phyloP scores from a whole-genome alignment of 2,888 invertebrate genomes.

The Chaetoderma sp. region DNA sequence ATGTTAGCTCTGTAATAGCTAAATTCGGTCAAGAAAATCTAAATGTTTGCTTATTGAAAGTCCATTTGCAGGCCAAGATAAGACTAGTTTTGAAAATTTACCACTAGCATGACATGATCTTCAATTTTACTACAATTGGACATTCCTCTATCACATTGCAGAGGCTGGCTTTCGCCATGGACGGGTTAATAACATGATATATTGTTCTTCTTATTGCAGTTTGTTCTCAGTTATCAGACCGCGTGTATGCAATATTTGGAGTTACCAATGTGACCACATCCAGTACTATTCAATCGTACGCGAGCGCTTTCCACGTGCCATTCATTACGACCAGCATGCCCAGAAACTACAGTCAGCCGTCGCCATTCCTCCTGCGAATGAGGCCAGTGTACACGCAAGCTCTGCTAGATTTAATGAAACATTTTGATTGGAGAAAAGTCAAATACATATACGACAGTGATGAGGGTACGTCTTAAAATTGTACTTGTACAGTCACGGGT shows the following conservation, averaged over 20 bases:
- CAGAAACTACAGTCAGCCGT: conserved; percentile 36
- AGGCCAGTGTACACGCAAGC: conserved; percentile 41
- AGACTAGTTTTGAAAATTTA: no score
- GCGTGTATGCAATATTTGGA: conserved; percentile 50
- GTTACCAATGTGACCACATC: conserved; percentile 46
- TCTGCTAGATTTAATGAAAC: conserved; percentile 37
- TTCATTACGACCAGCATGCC: conserved; percentile 51
- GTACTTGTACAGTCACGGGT: no score
- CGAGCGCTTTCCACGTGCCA: conserved; percentile 52
- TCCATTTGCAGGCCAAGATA: no score
- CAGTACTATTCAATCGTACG: conserved; percentile 53
- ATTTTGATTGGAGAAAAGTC: conserved; percentile 40
- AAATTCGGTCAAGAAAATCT: no score
- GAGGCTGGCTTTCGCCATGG: no score
- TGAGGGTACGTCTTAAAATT: conserved; percentile 39
- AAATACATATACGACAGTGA: conserved; percentile 41
- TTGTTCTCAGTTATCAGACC: conserved; percentile 45
- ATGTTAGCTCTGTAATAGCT: no score
- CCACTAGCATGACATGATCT: no score
- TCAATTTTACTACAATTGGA: no score
- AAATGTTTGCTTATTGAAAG: no score
- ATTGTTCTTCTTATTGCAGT: conserved; percentile 43
- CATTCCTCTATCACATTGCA: no score
- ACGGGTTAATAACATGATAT: no score
- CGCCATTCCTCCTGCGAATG: conserved; percentile 42